These are phyloP conservation scores for Creontiades dilutus DNA, from an alignment of 2,888 invertebrate species.

Conservation along the genomic window DNA sequence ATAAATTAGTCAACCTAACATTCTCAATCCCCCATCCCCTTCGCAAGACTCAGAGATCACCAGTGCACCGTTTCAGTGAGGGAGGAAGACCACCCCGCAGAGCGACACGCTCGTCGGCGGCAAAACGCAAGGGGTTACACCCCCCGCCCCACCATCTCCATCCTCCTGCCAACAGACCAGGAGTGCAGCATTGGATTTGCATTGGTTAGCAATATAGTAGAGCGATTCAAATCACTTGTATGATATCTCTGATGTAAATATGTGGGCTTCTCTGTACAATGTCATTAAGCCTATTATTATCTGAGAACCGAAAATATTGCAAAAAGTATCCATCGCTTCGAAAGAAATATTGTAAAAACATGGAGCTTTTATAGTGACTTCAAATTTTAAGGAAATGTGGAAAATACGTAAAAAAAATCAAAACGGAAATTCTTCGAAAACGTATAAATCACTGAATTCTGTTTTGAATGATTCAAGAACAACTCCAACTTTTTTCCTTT, in stretches of 20 bases:
- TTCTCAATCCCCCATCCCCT: conserved; percentile 57
- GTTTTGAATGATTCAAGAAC: too few relatives aligned
- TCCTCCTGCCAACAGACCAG: neutral
- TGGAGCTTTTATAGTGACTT: neutral
- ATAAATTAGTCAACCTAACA: conserved; percentile 73
- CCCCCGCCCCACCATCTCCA: neutral
- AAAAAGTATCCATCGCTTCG: neutral
- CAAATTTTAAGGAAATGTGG: neutral
- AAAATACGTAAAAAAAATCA: too few relatives aligned
- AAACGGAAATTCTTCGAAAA: too few relatives aligned
- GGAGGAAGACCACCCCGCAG: neutral
- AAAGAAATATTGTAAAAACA: neutral
- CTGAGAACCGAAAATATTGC: neutral
- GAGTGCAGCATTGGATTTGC: neutral
- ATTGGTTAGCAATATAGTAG: neutral
- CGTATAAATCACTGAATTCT: too few relatives aligned
- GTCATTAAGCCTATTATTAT: neutral
- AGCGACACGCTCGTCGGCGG: neutral
- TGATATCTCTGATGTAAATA: neutral
- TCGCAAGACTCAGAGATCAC: conserved; percentile 16
- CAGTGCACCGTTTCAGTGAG: conserved; percentile 8
- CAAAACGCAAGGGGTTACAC: neutral
- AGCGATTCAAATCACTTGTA: neutral
- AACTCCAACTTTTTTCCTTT: too few relatives aligned
- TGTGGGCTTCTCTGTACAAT: too few relatives aligned